Evolutionary conservation across 2,113 vertebrate species (phyloP), one percentile per base, ranked within the genome.

Genomic region (Oriolus oriolus): DNA sequence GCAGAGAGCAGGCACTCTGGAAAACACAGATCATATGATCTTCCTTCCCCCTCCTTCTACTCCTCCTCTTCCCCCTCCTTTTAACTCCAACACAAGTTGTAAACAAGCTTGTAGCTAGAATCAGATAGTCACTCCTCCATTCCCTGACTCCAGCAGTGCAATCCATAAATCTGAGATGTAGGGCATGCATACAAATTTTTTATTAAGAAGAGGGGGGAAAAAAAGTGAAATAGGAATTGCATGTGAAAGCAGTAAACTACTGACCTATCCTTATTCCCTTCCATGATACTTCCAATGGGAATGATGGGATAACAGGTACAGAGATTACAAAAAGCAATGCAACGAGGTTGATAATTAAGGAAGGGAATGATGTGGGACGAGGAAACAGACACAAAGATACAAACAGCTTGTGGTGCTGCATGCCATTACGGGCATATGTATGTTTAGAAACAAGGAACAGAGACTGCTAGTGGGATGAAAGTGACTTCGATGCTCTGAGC

Each of bases 21-120:
- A 96, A 97, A 96, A 96, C 92, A 96, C 7, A 91, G 95, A 96
- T 97, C 97, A 97, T 92, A 90, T 97, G 97, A 96, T 88, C 87
- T 78, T 85, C 68, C 78, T 93, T 88, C 80, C 71, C 80, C 91
- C 92, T 93, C 77, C 94, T 73, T 77, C 84, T 90, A 92, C 96
- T 93, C 91, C 91, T 90, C 89, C 94, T 92, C 95, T 92, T 91
- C 57, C 76, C 93, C 94, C 95, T 87, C 87, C 79, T 90, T 86
- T 90, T 89, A 93, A 93, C 91, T 96, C 89, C 86, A 95, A 81
- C 54, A 45, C 70, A 95, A 97, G 96, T 97, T 97, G 97, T 97
- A 97, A 97, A 97, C 97, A 97, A 97, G 94, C 97, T 92, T 92
- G 96, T 79, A 94, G 95, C 87, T 96, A 63, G 80, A 97, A 95